Conservation (phyloP, 2,888 invertebrate genomes). For the Salpingus planirostris region DNA sequence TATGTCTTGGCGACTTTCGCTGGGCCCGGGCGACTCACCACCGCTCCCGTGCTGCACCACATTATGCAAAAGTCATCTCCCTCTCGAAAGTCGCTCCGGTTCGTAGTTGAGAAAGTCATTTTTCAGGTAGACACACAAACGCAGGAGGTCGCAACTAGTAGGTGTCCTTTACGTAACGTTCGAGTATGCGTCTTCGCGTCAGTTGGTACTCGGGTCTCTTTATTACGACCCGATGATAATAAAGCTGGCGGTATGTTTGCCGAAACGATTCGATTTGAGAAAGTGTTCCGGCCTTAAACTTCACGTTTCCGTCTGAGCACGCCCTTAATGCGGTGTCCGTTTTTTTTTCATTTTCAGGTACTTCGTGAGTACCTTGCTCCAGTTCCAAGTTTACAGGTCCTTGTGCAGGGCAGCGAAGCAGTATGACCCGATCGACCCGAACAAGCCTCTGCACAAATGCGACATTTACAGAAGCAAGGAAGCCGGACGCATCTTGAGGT, state of each 20-base stretch:
- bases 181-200: slow-evolving; percentile 21
- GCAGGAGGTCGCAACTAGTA: slow-evolving; percentile 20
- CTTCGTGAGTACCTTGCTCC: slow-evolving; percentile 84
- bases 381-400: slow-evolving; percentile 86
- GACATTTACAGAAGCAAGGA: slow-evolving; percentile 82
- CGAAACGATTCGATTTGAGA: slow-evolving; percentile 6
- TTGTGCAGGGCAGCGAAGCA: slow-evolving; percentile 77
- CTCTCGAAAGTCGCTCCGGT: slow-evolving; percentile 27
- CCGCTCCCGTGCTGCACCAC: slow-evolving; percentile 32
- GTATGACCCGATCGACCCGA: slow-evolving; percentile 61
- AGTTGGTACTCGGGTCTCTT: slow-evolving; percentile 21
- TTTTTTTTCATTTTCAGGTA: slow-evolving; percentile 64
- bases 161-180: slow-evolving; percentile 36
- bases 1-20: slow-evolving; percentile 49
- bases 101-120: slow-evolving; percentile 36
- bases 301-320: too few relatives aligned
- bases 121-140: slow-evolving; percentile 21
- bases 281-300: slow-evolving; percentile 27
- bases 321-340: too few relatives aligned
- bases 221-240: too few relatives aligned
- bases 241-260: too few relatives aligned
- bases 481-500: slow-evolving; percentile 81
- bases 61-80: slow-evolving; percentile 34
- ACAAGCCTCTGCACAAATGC: slow-evolving; percentile 75
- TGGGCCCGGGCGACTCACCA: slow-evolving; percentile 32